phyloP scores from a whole-genome alignment of 2,888 invertebrate species.

The Glaucopsyche alexis region DNA sequence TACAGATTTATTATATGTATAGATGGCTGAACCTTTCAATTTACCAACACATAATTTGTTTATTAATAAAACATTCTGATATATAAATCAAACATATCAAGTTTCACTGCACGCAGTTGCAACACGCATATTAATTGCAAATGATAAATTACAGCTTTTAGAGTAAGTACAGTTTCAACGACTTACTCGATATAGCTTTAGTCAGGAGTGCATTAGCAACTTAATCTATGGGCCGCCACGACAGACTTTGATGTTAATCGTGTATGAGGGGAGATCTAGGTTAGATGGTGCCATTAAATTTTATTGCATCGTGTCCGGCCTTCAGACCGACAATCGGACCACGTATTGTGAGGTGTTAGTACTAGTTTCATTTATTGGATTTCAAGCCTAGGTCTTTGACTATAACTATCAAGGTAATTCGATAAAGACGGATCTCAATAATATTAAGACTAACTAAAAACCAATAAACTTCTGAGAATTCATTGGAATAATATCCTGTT shows the following conservation, averaged over 20 bases:
- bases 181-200: too few relatives aligned
- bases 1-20: too few relatives aligned
- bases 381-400: constrained; percentile 26
- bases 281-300: constrained; percentile 58
- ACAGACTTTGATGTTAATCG: constrained; percentile 46
- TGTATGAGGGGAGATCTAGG: constrained; percentile 63
- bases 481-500: too few relatives aligned
- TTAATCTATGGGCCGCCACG: constrained; percentile 41
- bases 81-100: background rate
- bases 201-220: too few relatives aligned
- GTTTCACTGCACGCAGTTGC: background rate
- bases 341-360: constrained; percentile 10
- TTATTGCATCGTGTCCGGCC: constrained; percentile 58
- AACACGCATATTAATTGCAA: constrained; percentile 3
- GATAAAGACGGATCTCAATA: background rate
- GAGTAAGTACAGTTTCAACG: background rate
- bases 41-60: background rate
- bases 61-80: background rate
- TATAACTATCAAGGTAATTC: constrained; percentile 30
- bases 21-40: too few relatives aligned
- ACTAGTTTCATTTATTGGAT: constrained; percentile 14
- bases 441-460: too few relatives aligned
- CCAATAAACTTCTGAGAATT: too few relatives aligned
- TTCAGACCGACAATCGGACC: constrained; percentile 40
- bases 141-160: background rate